Percentiles rank a stretch among this genome's conserved stretches.
phyloP scores from a whole-genome alignment of 2,113 vertebrate genomes.

The Chauna torquata region DNA sequence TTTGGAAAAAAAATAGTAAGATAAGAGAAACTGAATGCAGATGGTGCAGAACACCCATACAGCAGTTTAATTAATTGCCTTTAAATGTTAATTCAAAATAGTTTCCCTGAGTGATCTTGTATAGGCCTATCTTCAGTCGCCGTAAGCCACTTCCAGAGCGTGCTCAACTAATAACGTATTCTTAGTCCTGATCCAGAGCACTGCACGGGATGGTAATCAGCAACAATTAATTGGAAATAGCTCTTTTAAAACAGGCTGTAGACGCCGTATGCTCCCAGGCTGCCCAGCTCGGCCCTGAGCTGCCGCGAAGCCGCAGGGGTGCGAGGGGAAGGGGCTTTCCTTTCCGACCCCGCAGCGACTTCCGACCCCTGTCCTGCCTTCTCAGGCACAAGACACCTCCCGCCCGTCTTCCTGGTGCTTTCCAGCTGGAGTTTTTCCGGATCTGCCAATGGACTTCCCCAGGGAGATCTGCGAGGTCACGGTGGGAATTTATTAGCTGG shows the following conservation, averaged over 20 bases:
- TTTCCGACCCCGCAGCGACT: neutral
- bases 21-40: neutral
- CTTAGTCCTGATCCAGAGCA: neutral
- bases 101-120: constrained; percentile 6
- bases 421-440: neutral
- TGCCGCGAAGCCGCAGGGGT: accelerated
- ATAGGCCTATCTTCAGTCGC: neutral
- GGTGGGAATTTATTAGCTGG: neutral
- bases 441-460: neutral
- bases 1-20: neutral
- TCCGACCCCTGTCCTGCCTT: neutral
- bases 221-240: constrained; percentile 20
- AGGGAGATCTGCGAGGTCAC: neutral
- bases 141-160: neutral
- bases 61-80: constrained; percentile 30
- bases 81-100: constrained; percentile 17
- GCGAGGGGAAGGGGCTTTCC: accelerated
- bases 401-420: neutral
- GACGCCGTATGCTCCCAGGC: neutral
- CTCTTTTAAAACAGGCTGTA: neutral
- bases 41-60: neutral
- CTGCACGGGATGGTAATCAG: neutral
- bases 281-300: neutral
- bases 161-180: neutral
- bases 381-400: neutral